Evolutionary conservation across 2,113 vertebrate genomes (phyloP).

Genomic region (Dicrurus megarhynchus): DNA sequence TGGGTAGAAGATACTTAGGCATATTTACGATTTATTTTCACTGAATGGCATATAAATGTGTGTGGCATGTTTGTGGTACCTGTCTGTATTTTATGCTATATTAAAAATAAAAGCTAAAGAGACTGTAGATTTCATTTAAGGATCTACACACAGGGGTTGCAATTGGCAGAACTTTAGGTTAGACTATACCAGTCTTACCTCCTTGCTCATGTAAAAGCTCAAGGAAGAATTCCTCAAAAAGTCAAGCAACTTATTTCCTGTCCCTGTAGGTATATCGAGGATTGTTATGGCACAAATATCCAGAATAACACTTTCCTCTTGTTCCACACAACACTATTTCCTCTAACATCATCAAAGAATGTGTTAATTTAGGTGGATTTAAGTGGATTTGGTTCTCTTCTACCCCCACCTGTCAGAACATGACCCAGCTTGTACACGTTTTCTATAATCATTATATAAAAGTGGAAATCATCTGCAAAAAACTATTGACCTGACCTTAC

Average conservation of each 20-base stretch:
- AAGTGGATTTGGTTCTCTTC: neutral
- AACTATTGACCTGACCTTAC: neutral
- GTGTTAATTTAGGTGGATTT: neutral
- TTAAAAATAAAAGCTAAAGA: neutral
- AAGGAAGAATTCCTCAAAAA: neutral
- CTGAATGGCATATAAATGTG: neutral
- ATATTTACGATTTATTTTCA: neutral
- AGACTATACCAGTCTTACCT: neutral
- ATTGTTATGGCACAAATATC: neutral
- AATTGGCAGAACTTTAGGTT: neutral
- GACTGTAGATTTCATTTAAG: neutral
- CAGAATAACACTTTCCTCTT: neutral
- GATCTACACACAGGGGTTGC: neutral
- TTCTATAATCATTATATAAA: neutral
- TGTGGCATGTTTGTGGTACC: neutral
- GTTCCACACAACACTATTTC: neutral
- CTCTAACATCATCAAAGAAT: neutral
- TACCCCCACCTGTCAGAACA: neutral
- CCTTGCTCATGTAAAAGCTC: neutral
- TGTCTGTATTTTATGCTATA: neutral
- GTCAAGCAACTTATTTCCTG: neutral
- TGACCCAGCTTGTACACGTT: neutral
- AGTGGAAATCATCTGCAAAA: neutral
- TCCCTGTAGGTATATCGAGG: neutral
- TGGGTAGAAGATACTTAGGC: neutral